Conservation (phyloP, 2,888 invertebrate species). For the Trissolcus japonicus region DNA sequence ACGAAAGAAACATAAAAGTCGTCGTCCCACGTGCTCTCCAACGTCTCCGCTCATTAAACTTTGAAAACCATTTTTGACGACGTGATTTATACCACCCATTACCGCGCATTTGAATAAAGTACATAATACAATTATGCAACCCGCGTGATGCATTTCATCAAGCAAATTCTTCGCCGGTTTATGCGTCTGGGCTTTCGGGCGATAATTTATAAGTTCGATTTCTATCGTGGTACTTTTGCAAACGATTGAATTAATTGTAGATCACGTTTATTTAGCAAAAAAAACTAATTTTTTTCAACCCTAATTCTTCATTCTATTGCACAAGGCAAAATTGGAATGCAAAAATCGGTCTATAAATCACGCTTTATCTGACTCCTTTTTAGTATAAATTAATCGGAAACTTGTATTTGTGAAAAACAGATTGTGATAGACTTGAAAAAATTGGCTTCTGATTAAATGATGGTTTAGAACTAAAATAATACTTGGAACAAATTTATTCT, state of each 20-base stretch:
- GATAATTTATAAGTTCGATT: too few relatives aligned
- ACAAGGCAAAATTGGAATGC: too few relatives aligned
- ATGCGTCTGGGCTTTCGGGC: neutral
- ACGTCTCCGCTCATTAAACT: constrained; percentile 8
- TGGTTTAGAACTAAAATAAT: neutral
- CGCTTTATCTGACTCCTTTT: neutral
- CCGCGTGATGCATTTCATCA: neutral
- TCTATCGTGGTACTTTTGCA: too few relatives aligned
- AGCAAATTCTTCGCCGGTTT: neutral
- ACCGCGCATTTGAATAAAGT: constrained; percentile 33
- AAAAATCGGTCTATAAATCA: too few relatives aligned
- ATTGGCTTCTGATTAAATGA: neutral
- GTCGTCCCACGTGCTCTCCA: constrained; percentile 31
- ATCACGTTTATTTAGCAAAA: too few relatives aligned
- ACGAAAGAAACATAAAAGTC: neutral
- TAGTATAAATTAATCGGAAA: too few relatives aligned
- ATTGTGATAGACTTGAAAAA: too few relatives aligned
- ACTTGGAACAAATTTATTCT: constrained; percentile 4
- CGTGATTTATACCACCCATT: constrained; percentile 44
- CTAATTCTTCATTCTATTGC: too few relatives aligned
- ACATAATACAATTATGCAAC: constrained; percentile 38
- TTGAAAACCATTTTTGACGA: constrained; percentile 38
- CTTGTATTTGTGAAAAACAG: too few relatives aligned
- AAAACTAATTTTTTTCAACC: too few relatives aligned
- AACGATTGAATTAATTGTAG: too few relatives aligned